These are phyloP conservation scores for Oostethus manadensis DNA, from an alignment of 2,113 vertebrate genomes.

Conservation along the genomic window DNA sequence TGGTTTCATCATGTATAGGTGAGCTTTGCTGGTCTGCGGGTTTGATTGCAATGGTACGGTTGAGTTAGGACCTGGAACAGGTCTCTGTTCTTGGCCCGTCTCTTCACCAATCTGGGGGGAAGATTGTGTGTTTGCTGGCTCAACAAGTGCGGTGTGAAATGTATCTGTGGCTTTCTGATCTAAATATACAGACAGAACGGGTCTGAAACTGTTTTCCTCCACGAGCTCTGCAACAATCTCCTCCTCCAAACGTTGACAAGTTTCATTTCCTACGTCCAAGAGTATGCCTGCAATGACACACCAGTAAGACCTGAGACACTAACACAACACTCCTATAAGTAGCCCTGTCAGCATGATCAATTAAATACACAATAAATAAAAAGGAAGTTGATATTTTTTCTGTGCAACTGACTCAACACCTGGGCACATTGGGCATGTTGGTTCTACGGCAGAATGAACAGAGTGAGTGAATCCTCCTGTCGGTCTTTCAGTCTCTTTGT, in stretches of 20 bases:
- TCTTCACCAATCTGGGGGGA: not conserved
- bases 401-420: too few relatives aligned
- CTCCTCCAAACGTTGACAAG: slow-evolving; percentile 15
- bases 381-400: too few relatives aligned
- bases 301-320: not conserved
- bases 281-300: slow-evolving; percentile 31
- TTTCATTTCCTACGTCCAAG: slow-evolving; percentile 19
- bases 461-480: too few relatives aligned
- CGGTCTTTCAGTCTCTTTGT: too few relatives aligned
- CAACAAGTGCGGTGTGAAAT: not conserved
- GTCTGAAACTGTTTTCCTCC: not conserved
- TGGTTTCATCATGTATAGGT: slow-evolving; percentile 38
- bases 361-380: too few relatives aligned
- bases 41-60: slow-evolving; percentile 1
- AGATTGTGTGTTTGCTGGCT: not conserved
- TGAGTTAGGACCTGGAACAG: not conserved
- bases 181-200: not conserved
- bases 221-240: slow-evolving; percentile 10
- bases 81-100: not conserved
- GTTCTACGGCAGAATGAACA: too few relatives aligned
- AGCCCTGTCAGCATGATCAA: too few relatives aligned
- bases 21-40: slow-evolving; percentile 14
- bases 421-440: too few relatives aligned
- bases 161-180: slow-evolving; percentile 5
- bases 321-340: too few relatives aligned